Evolutionary conservation across 1,140 invertebrate genomes (phyloP).

Genomic region (Thaumetopoea pityocampa): DNA sequence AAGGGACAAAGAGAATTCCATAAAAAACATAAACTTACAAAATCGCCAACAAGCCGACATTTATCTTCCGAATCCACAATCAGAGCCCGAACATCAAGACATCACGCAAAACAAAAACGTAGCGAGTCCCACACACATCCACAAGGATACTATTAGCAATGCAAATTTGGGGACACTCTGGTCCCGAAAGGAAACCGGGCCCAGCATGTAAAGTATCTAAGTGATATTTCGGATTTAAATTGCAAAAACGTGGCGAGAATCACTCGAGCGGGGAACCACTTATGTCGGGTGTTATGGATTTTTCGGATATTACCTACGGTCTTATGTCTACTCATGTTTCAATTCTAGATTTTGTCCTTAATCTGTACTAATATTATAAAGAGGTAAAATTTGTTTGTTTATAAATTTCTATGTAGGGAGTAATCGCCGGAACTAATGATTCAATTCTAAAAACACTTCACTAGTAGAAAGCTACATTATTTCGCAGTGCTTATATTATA

Average conservation of each 20-base stretch:
- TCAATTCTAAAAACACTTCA: too few species aligned
- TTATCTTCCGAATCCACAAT: too few species aligned
- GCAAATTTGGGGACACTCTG: slow-evolving; percentile 28
- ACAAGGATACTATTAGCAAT: slow-evolving; percentile 43
- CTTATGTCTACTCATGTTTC: slow-evolving; percentile 1
- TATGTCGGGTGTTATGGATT: slow-evolving; percentile 5
- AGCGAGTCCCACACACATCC: slow-evolving; percentile 3
- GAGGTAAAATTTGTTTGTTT: too few species aligned
- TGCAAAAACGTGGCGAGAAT: slow-evolving; percentile 34
- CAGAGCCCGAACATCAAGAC: slow-evolving; percentile 2
- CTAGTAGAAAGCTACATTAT: too few species aligned
- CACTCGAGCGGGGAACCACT: slow-evolving; percentile 10
- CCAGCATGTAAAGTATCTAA: slow-evolving; percentile 22
- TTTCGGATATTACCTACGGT: slow-evolving; percentile 1
- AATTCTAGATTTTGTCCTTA: too few species aligned
- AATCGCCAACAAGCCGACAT: too few species aligned
- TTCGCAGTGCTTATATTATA: too few species aligned
- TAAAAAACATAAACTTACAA: too few species aligned
- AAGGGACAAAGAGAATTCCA: too few species aligned
- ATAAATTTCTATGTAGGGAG: too few species aligned
- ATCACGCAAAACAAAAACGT: slow-evolving; percentile 7
- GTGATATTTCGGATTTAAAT: slow-evolving; percentile 40
- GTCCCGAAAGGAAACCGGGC: slow-evolving; percentile 6
- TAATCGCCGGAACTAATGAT: too few species aligned
- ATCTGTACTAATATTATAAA: too few species aligned